phyloP scores from a whole-genome alignment of 2,113 vertebrate species.

The Falcunculus frontatus region DNA sequence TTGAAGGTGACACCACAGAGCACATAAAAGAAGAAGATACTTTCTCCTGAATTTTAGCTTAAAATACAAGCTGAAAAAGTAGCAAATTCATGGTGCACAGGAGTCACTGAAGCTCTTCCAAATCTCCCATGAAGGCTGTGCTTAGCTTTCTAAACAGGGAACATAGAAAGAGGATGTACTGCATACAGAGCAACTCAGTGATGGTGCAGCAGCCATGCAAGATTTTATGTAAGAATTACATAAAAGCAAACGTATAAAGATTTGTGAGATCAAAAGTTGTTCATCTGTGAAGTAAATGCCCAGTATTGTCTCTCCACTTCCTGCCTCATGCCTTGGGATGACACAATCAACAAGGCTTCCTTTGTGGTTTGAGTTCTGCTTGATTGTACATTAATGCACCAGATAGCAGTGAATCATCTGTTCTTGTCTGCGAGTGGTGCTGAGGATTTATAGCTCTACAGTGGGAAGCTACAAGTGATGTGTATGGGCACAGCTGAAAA shows the following conservation, averaged over 20 bases:
- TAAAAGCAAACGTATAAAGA: neutral
- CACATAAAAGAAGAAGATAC: neutral
- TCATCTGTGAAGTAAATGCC: slow-evolving; percentile 28
- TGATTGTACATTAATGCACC: neutral
- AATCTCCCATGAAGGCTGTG: neutral
- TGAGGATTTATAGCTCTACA: slow-evolving; percentile 5
- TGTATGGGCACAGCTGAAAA: neutral
- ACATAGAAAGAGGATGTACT: neutral
- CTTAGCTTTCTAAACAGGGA: neutral
- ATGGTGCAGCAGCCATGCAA: neutral
- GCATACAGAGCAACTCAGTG: neutral
- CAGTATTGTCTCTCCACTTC: slow-evolving; percentile 18
- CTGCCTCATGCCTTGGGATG: slow-evolving; percentile 22
- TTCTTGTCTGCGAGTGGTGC: neutral
- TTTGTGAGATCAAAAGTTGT: slow-evolving; percentile 33
- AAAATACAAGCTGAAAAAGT: neutral
- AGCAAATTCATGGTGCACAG: neutral
- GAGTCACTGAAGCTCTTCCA: neutral
- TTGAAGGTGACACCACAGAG: slow-evolving; percentile 17
- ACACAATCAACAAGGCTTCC: slow-evolving; percentile 46
- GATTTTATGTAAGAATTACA: neutral
- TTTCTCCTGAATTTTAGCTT: neutral
- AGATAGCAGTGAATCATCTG: neutral
- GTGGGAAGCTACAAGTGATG: neutral
- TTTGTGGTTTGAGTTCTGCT: slow-evolving; percentile 8